phyloP scores from a whole-genome alignment of 92 coral and sea anemone species.

The Actinostola sp. region DNA sequence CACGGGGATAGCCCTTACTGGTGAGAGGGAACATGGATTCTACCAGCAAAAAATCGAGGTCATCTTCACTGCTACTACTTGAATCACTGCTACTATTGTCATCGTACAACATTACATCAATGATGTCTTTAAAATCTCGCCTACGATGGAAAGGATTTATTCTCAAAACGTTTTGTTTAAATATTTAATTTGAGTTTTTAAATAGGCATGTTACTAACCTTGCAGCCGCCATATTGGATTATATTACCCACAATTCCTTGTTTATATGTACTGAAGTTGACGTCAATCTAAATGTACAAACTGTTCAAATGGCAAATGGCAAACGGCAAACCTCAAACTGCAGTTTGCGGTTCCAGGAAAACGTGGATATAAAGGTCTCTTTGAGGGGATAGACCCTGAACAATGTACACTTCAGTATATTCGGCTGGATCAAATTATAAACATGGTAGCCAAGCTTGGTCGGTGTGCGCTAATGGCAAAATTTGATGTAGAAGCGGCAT shows the following conservation, averaged over 20 bases:
- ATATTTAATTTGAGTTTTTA: no score
- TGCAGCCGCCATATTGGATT: slow-evolving; percentile 54
- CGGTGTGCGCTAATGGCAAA: no score
- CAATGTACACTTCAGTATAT: no score
- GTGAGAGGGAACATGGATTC: slow-evolving; percentile 32
- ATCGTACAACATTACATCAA: slow-evolving; percentile 66
- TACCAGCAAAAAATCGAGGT: slow-evolving; percentile 36
- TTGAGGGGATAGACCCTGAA: no score
- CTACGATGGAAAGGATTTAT: slow-evolving; percentile 41
- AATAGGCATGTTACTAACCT: no score
- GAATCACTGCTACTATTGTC: slow-evolving; percentile 54
- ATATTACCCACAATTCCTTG: slow-evolving; percentile 42
- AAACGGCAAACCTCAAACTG: no score
- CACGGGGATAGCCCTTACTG: slow-evolving; percentile 39
- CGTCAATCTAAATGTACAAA: slow-evolving; percentile 43
- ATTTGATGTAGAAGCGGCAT: no score
- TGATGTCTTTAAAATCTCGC: slow-evolving; percentile 49
- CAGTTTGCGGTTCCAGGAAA: slow-evolving; percentile 31
- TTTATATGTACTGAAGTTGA: not conserved
- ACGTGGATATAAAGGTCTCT: slow-evolving; percentile 43
- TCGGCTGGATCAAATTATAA: no score
- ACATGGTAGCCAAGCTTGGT: no score
- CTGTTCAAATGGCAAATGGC: no score
- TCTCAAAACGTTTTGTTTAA: no score
- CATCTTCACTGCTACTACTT: slow-evolving; percentile 40